phyloP scores from a whole-genome alignment of 2,797 vertebrate genomes.

The Selene dorsalis region DNA sequence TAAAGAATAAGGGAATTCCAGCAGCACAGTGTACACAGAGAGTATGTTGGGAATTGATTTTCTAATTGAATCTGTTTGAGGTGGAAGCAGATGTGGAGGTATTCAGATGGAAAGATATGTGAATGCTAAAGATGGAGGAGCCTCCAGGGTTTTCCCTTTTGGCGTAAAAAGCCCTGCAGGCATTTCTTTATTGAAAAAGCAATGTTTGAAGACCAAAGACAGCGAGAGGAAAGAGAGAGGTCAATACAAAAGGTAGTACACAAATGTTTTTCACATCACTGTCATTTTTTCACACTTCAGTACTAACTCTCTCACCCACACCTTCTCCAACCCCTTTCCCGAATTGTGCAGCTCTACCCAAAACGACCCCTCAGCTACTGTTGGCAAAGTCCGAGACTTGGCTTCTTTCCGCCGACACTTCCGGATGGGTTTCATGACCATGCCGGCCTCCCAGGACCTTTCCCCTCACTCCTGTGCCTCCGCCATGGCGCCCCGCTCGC shows the following conservation, averaged over 20 bases:
- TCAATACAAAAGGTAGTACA: constrained; percentile 44
- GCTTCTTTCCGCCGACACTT: constrained; percentile 93
- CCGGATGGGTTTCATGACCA: constrained; percentile 96
- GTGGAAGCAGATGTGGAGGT: constrained; percentile 65
- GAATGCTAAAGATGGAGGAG: constrained; percentile 59
- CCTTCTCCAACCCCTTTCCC: constrained; percentile 3
- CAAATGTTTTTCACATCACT: constrained; percentile 43
- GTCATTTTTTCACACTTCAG: constrained; percentile 35
- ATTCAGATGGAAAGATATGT: constrained; percentile 61
- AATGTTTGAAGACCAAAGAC: constrained; percentile 61
- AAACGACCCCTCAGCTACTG: constrained; percentile 86
- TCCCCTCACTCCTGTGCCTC: constrained; percentile 91
- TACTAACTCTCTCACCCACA: constrained; percentile 14
- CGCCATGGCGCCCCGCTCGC: constrained; percentile 93
- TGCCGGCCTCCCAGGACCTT: constrained; percentile 95
- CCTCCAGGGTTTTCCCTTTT: constrained; percentile 67
- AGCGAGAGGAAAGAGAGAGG: constrained; percentile 43
- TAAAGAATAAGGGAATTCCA: constrained; percentile 60
- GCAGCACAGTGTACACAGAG: constrained; percentile 31
- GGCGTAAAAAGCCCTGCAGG: constrained; percentile 58
- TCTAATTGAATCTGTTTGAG: constrained; percentile 74
- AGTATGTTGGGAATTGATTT: constrained; percentile 70
- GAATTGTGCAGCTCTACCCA: constrained; percentile 77
- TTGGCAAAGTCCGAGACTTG: constrained; percentile 89
- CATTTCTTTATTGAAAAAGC: constrained; percentile 58